These are phyloP conservation scores for Brachyopa scutellaris DNA, from an alignment of 2,888 invertebrate genomes.

Conservation along the genomic window DNA sequence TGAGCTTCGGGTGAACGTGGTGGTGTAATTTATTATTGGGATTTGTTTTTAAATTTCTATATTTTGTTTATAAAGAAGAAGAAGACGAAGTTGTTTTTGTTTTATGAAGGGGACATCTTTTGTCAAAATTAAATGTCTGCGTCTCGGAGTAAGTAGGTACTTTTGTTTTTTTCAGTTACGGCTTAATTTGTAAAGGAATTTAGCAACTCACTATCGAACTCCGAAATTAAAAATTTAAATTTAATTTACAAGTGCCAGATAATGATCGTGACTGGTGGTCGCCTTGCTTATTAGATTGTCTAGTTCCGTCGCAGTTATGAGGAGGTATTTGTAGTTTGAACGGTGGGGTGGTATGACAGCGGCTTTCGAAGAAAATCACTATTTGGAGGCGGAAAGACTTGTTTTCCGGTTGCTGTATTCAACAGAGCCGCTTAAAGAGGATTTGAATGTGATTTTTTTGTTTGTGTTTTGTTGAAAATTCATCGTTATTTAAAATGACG, in stretches of 20 bases:
- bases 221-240: constrained; percentile 52
- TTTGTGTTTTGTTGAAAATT: too few relatives aligned
- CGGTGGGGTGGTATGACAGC: constrained; percentile 1
- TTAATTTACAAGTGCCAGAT: constrained; percentile 48
- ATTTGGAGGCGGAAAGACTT: neutral
- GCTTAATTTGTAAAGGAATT: constrained; percentile 28
- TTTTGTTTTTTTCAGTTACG: constrained; percentile 30
- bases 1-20: neutral
- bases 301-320: too few relatives aligned
- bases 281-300: too few relatives aligned
- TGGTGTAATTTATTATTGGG: constrained; percentile 44
- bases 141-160: too few relatives aligned
- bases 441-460: neutral
- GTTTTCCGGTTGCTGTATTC: neutral
- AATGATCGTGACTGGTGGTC: constrained; percentile 31
- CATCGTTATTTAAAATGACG: neutral
- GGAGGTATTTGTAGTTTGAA: constrained; percentile 2
- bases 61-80: constrained; percentile 19
- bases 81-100: constrained; percentile 25
- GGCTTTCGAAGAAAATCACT: neutral
- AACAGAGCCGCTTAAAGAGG: neutral
- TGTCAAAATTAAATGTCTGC: constrained; percentile 7
- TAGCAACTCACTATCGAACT: constrained; percentile 22
- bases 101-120: constrained; percentile 6
- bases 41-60: constrained; percentile 49